Evolutionary conservation across 1,140 invertebrate species (phyloP).

Genomic region (Homalodisca vitripennis): DNA sequence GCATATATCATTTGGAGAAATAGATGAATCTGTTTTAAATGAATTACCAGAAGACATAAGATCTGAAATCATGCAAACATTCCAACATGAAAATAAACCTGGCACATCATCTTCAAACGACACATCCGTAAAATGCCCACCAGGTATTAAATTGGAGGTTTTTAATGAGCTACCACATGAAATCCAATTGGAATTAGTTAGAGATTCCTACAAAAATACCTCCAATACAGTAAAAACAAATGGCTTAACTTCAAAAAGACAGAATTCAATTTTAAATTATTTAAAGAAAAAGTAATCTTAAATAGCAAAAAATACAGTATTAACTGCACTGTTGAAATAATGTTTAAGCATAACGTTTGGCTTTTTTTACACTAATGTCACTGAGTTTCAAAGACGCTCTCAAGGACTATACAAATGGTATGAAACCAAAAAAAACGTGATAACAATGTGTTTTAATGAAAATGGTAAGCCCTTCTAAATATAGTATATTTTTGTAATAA

Average conservation of each 20-base stretch:
- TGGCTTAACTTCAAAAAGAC: constrained; percentile 20
- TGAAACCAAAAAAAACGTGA: too few species aligned
- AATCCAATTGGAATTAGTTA: constrained; percentile 27
- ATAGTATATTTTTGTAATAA: too few species aligned
- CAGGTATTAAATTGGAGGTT: constrained; percentile 18
- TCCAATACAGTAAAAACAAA: neutral
- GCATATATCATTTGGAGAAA: neutral
- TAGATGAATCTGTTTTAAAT: constrained; percentile 16
- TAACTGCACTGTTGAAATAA: too few species aligned
- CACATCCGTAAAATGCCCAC: neutral
- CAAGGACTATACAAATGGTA: too few species aligned
- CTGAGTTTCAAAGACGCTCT: too few species aligned
- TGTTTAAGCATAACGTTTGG: too few species aligned
- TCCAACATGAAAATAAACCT: neutral
- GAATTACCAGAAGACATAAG: constrained; percentile 4
- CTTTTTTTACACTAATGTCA: too few species aligned
- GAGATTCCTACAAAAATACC: neutral
- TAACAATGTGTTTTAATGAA: too few species aligned
- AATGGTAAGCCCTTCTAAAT: too few species aligned
- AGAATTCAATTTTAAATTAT: constrained; percentile 28
- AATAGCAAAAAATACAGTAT: too few species aligned
- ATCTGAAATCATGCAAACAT: constrained; percentile 14
- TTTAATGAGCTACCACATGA: constrained; percentile 31
- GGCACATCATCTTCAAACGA: neutral
- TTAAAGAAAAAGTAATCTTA: constrained; percentile 21